Percentiles rank a stretch among this genome's conserved stretches.
These are phyloP conservation scores for Caenorhabditis angaria DNA, from an alignment of 2,888 invertebrate genomes.

Conservation along the genomic window DNA sequence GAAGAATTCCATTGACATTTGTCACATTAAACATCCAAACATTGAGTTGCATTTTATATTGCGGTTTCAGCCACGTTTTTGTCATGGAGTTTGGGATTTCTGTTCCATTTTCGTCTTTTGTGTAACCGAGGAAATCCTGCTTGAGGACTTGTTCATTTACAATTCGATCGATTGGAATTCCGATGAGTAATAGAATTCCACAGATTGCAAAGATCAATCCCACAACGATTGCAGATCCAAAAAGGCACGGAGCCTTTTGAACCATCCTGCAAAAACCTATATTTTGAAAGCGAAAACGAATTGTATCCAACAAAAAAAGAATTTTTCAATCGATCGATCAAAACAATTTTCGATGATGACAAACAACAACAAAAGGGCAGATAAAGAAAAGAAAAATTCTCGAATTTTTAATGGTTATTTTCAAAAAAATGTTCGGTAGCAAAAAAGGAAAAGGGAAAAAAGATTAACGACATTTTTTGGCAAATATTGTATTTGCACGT, in stretches of 20 bases:
- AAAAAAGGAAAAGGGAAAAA: not conserved
- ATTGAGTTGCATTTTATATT: constrained; percentile 60
- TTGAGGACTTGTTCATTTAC: constrained; percentile 46
- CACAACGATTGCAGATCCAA: constrained; percentile 15
- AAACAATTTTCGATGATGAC: not conserved
- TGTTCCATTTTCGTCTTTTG: constrained; percentile 56
- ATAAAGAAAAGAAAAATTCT: no score
- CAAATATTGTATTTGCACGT: no score
- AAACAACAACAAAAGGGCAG: no score
- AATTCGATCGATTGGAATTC: constrained; percentile 37
- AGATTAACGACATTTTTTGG: no score
- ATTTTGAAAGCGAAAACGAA: not conserved
- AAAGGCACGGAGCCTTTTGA: constrained; percentile 33
- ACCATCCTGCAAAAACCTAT: constrained; percentile 19
- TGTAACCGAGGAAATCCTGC: constrained; percentile 62
- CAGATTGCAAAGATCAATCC: constrained; percentile 14
- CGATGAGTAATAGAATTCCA: constrained; percentile 33
- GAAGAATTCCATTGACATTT: constrained; percentile 40
- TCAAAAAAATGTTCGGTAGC: no score
- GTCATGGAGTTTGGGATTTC: constrained; percentile 61
- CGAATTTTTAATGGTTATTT: no score
- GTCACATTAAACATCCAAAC: constrained; percentile 59
- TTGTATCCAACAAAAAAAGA: no score
- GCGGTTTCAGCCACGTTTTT: constrained; percentile 61
- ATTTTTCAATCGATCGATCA: not conserved